These are phyloP conservation scores for Equus przewalskii DNA, from an alignment of 2,113 vertebrate species.

Conservation along the genomic window DNA sequence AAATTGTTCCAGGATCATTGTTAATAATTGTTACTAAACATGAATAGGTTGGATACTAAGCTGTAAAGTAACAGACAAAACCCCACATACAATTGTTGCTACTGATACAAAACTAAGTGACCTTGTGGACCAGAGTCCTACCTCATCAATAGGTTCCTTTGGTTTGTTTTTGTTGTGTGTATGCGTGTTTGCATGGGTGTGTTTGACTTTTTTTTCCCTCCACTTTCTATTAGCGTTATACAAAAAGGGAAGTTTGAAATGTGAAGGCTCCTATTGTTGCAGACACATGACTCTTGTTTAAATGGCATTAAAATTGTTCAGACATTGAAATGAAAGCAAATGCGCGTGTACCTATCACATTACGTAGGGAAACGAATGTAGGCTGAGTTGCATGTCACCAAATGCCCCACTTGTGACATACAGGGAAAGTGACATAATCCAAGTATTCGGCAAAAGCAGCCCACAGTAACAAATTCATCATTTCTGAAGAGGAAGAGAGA, in stretches of 20 bases:
- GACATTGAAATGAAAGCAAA: slow-evolving; percentile 76
- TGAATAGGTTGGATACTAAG: slow-evolving; percentile 43
- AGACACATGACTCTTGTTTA: slow-evolving; percentile 72
- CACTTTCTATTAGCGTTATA: slow-evolving; percentile 44
- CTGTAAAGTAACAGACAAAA: slow-evolving; percentile 42
- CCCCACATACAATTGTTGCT: neutral
- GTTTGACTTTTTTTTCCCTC: neutral
- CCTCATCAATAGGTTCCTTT: neutral
- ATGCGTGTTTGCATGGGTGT: neutral
- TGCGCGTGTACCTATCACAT: slow-evolving; percentile 60
- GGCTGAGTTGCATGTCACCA: slow-evolving; percentile 77
- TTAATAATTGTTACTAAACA: slow-evolving; percentile 67
- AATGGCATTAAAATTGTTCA: slow-evolving; percentile 68
- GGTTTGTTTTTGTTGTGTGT: slow-evolving; percentile 19
- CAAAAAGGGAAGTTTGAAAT: slow-evolving; percentile 76
- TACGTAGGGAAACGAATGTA: slow-evolving; percentile 77
- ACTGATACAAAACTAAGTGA: neutral
- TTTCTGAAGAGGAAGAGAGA: slow-evolving; percentile 86
- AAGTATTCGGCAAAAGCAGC: slow-evolving; percentile 82
- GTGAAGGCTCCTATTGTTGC: slow-evolving; percentile 59
- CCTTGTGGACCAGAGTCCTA: neutral
- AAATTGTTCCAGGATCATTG: slow-evolving; percentile 62
- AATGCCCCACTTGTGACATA: slow-evolving; percentile 81
- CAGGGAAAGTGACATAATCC: slow-evolving; percentile 83
- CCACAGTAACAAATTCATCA: slow-evolving; percentile 84